Conservation (phyloP, 2,888 invertebrate genomes). For the Aleiodes leptofemur region DNA sequence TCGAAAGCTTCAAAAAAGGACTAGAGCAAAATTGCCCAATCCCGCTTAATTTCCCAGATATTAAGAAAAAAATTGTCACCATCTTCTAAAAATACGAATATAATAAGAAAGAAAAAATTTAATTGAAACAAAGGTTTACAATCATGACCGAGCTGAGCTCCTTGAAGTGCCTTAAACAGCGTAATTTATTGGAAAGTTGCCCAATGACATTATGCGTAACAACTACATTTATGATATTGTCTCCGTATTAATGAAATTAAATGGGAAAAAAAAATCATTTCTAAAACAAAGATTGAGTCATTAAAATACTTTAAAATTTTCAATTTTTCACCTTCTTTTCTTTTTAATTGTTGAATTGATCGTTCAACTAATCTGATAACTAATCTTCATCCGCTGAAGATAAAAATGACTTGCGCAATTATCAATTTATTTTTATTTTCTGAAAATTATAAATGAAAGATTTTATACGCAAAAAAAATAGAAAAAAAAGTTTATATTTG, state of each 20-base stretch:
- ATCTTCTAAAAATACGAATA: too few relatives aligned
- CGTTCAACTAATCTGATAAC: background rate
- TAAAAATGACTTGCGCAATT: background rate
- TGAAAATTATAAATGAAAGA: too few relatives aligned
- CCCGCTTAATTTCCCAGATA: too few relatives aligned
- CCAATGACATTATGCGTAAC: constrained; percentile 57
- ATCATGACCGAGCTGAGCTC: constrained; percentile 48
- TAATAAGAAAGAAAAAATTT: too few relatives aligned
- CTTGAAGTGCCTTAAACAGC: constrained; percentile 62
- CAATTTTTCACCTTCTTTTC: background rate
- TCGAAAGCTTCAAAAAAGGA: too few relatives aligned
- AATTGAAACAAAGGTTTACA: constrained; percentile 22
- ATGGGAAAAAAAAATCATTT: constrained; percentile 43
- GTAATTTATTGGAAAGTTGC: constrained; percentile 62
- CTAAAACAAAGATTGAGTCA: constrained; percentile 39
- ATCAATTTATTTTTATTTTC: background rate
- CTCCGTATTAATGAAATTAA: constrained; percentile 7
- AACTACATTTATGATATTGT: constrained; percentile 43
- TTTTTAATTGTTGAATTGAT: background rate
- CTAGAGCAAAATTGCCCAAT: too few relatives aligned
- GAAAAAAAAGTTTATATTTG: constrained; percentile 41
- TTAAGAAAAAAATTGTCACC: too few relatives aligned
- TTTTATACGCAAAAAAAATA: constrained; percentile 32
- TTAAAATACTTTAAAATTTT: background rate
- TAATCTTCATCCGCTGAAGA: constrained; percentile 8